Base-by-base conservation (phyloP, 1,140 invertebrate species). In the Triops cancriformis region DNA sequence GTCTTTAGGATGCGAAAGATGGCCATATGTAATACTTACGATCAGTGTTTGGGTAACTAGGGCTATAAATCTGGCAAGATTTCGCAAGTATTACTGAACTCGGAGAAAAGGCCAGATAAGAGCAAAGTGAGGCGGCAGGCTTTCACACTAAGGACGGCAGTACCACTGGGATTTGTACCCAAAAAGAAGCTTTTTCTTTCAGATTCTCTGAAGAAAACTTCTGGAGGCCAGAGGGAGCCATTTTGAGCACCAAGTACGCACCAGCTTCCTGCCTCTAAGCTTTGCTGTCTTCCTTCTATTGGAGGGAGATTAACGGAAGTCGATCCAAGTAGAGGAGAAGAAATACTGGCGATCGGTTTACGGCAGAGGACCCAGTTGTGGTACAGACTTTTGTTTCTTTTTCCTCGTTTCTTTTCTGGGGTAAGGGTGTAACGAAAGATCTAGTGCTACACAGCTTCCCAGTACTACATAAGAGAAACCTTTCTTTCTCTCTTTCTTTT, bases 231-330 rank as follows among this genome's bases (percentile, higher is more conserved):
- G 5, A 64, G 51, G 45, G 45, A 64, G 45, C 6, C 45, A 64
- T 64, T 64, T 64, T 64, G 31, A 2, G 31, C 31, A 37, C 31
- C 31, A 37, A 37, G 31, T 37, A 37, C 31, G 31, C 31, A 7
- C 31, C 31, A 37, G 31, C 31, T 64, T 64, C 45, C 7, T 64
- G 45, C 14, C 45, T 14, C 10, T 1, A 64, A 64, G 23, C 9
- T 23, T 18, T 23, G 51, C 51, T 18, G 14, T 23, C 23, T 64
- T 64, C 18, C 51, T 64, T 64, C 51, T 64, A 64, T 64, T 64
- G 51, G 51, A 64, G 51, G 31, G 51, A 64, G 51, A 64, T 64
- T n/a, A 64, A 64, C 51, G 51, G 51, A 64, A 64, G 51, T 64
- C 51, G 51, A 64, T 64, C 51, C 51, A 37, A 37, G 31, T 37